Base-by-base conservation (phyloP, 2,888 invertebrate species). In the Schrankia costaestrigalis region DNA sequence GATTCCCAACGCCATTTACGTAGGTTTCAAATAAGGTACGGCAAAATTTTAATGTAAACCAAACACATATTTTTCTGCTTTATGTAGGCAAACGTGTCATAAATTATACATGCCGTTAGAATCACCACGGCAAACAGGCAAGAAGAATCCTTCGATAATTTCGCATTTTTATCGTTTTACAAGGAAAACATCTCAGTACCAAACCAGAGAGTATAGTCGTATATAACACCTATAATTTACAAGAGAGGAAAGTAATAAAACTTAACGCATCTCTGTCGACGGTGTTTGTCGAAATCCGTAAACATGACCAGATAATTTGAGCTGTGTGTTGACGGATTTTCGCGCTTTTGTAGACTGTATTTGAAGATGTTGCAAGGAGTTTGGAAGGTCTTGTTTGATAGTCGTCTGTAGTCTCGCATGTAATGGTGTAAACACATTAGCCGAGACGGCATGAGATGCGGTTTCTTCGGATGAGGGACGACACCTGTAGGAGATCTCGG, bases 401-500 rank as follows among this genome's bases (percentile, higher is more conserved):
- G 79, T 50, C 56, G 61, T 63, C 55, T n/a, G 65, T 63, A 43
- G 67, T 64, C 67, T 68, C 61, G 63, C 65, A 64, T 71, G 77
- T 78, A 78, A 80, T 75, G 75, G 75, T 69, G 78, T 82, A 78
- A 84, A 78, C 78, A 81, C 78, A 81, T 82, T 80, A 82, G 76
- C 71, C 46, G 63, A 64, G 61, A 69, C 65, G 63, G 40, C 41
- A 39, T 47, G 63, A 60, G 65, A 63, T 67, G 72, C 57, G 71
- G 78, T 69, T 66, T 57, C 57, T 50, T 60, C 41, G 63, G 55
- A 65, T 67, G 74, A 73, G 71, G 73, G 69, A 69, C 67, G 60
- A 68, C 80, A 80, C 79, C 78, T 81, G 78, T 70, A 41, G 39
- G 37, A 46, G 30, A 56, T 44, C 30, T 34, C 26, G 31, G 14